Evolutionary conservation across 2,113 vertebrate species (phyloP).

Genomic region (Hypanus sabinus): DNA sequence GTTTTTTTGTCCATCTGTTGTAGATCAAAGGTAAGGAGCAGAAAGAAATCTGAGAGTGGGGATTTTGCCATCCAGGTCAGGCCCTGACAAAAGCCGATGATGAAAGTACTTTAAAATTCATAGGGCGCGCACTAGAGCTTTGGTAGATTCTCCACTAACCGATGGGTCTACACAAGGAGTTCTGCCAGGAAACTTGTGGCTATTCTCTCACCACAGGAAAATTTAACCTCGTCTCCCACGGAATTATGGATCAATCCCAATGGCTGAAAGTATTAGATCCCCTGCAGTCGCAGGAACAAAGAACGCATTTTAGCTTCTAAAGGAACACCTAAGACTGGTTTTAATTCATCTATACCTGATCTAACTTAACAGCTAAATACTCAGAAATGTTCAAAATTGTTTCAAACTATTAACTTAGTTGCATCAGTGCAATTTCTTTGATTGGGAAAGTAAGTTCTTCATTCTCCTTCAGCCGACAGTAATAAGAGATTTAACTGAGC

Average conservation of each 20-base stretch:
- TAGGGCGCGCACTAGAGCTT: neutral
- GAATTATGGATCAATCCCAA: neutral
- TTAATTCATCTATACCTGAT: neutral
- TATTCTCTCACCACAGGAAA: neutral
- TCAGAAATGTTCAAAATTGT: neutral
- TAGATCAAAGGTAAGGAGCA: neutral
- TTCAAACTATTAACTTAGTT: neutral
- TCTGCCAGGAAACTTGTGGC: neutral
- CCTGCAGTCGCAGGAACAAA: neutral
- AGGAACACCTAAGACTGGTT: neutral
- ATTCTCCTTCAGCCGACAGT: neutral
- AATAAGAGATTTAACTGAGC: neutral
- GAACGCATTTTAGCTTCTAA: neutral
- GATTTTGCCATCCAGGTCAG: neutral
- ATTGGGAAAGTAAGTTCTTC: neutral
- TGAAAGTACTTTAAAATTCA: neutral
- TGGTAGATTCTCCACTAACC: neutral
- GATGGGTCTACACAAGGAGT: neutral
- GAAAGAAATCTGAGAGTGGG: neutral
- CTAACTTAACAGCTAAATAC: neutral
- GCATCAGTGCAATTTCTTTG: neutral
- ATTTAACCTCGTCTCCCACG: neutral
- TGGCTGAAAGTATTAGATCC: neutral
- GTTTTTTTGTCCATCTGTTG: neutral
- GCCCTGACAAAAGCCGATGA: neutral